These are phyloP conservation scores for Parnassius smintheus DNA, from an alignment of 2,888 invertebrate species.

Conservation along the genomic window DNA sequence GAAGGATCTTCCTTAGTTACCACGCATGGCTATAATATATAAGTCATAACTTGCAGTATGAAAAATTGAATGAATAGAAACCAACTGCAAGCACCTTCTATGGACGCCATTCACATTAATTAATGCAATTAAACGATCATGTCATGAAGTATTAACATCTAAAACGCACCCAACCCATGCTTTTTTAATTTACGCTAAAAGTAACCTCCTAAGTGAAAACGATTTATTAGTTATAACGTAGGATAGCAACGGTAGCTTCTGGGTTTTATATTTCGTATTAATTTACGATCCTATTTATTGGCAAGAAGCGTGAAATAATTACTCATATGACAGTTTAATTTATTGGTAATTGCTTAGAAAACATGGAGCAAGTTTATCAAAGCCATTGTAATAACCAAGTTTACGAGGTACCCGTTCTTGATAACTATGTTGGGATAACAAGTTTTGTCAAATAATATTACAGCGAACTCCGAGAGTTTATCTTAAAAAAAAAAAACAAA, in stretches of 20 bases:
- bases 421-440: constrained; percentile 6
- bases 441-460: neutral
- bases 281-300: constrained; percentile 12
- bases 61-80: too few species aligned
- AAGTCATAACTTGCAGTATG: too few species aligned
- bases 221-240: too few species aligned
- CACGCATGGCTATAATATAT: too few species aligned
- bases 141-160: too few species aligned
- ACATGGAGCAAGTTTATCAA: constrained; percentile 12
- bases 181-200: too few species aligned
- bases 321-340: constrained; percentile 23
- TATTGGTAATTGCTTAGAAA: constrained; percentile 20
- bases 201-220: too few species aligned
- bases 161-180: too few species aligned
- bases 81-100: too few species aligned
- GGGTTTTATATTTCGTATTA: constrained; percentile 1
- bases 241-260: neutral
- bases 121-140: too few species aligned
- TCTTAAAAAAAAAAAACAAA: neutral
- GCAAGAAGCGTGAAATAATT: constrained; percentile 13
- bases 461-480: neutral
- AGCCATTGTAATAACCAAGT: constrained; percentile 12
- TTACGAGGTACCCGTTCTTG: constrained; percentile 6
- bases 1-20: too few species aligned
- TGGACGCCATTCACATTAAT: too few species aligned